Percentiles rank a stretch among this genome's conserved stretches.
These are phyloP conservation scores for Porites evermanni DNA, from an alignment of 92 coral and sea anemone genomes.

Conservation along the genomic window DNA sequence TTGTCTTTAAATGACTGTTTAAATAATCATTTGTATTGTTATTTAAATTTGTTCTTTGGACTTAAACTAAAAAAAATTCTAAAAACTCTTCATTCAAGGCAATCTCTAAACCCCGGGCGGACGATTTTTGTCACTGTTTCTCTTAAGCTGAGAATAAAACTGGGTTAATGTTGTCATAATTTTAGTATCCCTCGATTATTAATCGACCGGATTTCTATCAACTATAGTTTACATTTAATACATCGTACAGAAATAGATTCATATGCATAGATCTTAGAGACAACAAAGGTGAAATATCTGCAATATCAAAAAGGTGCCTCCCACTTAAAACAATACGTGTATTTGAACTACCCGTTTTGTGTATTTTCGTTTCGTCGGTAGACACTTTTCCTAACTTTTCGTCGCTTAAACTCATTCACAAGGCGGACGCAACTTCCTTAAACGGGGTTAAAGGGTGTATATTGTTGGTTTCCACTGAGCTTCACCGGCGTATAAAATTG, in stretches of 20 bases:
- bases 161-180: background rate
- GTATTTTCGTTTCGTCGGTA: background rate
- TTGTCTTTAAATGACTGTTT: too few species aligned
- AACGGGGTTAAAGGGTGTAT: background rate
- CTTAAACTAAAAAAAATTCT: too few species aligned
- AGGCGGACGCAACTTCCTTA: background rate
- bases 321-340: too few species aligned
- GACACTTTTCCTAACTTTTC: background rate
- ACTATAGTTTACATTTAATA: conserved; percentile 3
- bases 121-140: too few species aligned
- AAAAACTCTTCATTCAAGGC: too few species aligned
- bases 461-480: background rate
- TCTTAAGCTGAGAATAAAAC: background rate
- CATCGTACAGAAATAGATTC: background rate
- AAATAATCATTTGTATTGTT: too few species aligned
- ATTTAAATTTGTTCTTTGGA: too few species aligned
- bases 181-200: background rate
- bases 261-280: background rate
- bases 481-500: background rate
- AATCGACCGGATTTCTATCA: background rate
- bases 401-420: background rate
- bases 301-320: background rate
- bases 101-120: too few species aligned
- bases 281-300: background rate
- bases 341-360: background rate